These are phyloP conservation scores for Conchocele bisecta DNA, from an alignment of 2,888 invertebrate species.

Conservation along the genomic window DNA sequence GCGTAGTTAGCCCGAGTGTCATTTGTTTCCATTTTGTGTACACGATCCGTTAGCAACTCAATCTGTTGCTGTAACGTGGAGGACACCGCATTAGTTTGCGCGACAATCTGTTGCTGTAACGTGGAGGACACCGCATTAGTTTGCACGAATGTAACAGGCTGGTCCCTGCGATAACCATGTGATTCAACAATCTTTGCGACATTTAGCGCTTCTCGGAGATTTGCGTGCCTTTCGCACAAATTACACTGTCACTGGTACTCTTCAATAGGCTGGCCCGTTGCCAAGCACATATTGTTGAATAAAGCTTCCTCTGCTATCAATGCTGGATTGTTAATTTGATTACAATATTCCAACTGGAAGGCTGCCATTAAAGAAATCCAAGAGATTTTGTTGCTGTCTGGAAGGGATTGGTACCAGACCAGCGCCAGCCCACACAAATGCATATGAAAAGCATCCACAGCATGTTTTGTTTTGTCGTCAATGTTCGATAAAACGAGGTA, in stretches of 20 bases:
- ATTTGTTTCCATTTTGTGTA: no score
- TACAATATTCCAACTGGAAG: no score
- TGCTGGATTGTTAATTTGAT: no score
- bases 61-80: neutral
- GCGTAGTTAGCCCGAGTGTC: no score
- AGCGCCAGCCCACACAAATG: neutral
- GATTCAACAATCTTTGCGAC: constrained; percentile 20
- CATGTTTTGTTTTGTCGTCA: neutral
- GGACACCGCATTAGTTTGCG: no score
- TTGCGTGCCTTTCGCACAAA: constrained; percentile 18
- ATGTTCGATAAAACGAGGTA: no score
- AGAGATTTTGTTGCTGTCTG: no score
- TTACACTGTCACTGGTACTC: constrained; percentile 20
- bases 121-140: no score
- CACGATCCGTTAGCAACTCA: no score
- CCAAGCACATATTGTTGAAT: constrained; percentile 3
- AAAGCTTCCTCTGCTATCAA: no score
- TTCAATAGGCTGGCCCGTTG: constrained; percentile 10
- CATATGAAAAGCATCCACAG: constrained; percentile 1
- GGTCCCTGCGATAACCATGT: constrained; percentile 23
- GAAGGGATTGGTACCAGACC: no score
- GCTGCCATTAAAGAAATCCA: no score
- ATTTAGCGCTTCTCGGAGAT: constrained; percentile 10
- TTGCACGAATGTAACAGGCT: neutral
- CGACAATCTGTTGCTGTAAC: neutral